Conservation (phyloP, 2,888 invertebrate species). For the Calameuta idolon region DNA sequence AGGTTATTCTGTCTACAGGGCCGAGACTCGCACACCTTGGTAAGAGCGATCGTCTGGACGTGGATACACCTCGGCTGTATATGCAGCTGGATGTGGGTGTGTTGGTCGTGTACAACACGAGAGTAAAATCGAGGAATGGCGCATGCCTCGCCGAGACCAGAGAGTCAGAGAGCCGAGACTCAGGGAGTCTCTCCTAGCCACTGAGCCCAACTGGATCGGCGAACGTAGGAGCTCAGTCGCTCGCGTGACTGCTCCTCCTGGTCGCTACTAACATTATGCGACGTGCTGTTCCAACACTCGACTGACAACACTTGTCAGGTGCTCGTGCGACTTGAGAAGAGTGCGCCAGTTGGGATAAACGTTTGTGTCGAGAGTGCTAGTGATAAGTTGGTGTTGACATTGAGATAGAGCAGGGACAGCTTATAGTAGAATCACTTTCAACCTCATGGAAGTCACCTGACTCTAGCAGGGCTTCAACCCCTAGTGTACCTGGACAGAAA, state of each 20-base stretch:
- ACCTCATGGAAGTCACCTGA: not conserved
- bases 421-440: not conserved
- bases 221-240: not conserved
- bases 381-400: constrained; percentile 17
- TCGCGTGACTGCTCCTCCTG: constrained; percentile 3
- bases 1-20: not conserved
- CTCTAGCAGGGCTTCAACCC: not conserved
- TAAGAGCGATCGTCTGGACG: not conserved
- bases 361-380: constrained; percentile 11
- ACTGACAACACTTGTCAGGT: not conserved
- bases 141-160: constrained; percentile 40
- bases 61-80: not conserved
- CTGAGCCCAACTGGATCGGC: not conserved
- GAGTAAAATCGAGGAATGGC: constrained; percentile 46
- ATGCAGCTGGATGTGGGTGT: constrained; percentile 40
- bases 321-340: not conserved
- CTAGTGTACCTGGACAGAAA: not conserved
- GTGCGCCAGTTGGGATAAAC: not conserved
- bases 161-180: not conserved
- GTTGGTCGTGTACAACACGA: constrained; percentile 38
- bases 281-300: not conserved
- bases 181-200: not conserved
- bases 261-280: not conserved
- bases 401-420: constrained; percentile 1
- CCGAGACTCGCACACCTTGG: not conserved